A percentile compares a stretch with the other conserved stretches of the same genome.
Conservation (phyloP, 64 coral and sea anemone species). For the Porites australiensis region DNA sequence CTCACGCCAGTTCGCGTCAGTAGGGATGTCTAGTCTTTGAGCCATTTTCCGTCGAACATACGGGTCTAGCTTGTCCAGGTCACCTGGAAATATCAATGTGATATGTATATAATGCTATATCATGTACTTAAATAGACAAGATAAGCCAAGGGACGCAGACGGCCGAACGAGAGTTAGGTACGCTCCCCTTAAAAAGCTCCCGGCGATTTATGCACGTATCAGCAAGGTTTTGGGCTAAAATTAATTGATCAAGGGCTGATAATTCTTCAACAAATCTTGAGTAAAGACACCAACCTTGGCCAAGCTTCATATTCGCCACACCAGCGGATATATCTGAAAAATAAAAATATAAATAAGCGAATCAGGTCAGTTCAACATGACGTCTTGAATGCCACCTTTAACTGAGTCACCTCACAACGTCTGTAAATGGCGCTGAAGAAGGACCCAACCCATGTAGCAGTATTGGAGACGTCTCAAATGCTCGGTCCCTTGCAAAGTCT, state of each 20-base stretch:
- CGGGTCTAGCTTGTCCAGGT: slow-evolving; percentile 63
- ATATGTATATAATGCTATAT: not conserved
- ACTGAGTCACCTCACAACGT: too few relatives aligned
- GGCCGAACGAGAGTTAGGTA: too few relatives aligned
- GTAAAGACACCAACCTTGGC: slow-evolving; percentile 1
- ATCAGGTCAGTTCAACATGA: not conserved
- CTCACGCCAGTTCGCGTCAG: slow-evolving; percentile 71
- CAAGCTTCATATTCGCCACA: not conserved
- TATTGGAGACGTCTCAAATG: too few relatives aligned
- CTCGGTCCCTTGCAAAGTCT: too few relatives aligned
- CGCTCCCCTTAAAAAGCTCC: too few relatives aligned
- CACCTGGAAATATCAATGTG: slow-evolving; percentile 37
- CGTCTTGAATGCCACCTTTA: too few relatives aligned
- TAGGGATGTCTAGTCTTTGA: slow-evolving; percentile 31
- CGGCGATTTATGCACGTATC: too few relatives aligned
- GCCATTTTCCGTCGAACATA: slow-evolving; percentile 59
- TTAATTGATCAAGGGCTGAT: not conserved
- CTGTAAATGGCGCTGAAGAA: too few relatives aligned
- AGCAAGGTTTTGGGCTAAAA: too few relatives aligned
- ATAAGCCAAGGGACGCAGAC: too few relatives aligned
- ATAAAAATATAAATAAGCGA: not conserved
- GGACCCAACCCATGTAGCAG: too few relatives aligned
- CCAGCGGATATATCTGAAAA: not conserved
- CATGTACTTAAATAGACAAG: too few relatives aligned
- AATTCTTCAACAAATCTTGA: not conserved